Conservation (phyloP, 2,797 vertebrate genomes). For the Takifugu ocellatus region DNA sequence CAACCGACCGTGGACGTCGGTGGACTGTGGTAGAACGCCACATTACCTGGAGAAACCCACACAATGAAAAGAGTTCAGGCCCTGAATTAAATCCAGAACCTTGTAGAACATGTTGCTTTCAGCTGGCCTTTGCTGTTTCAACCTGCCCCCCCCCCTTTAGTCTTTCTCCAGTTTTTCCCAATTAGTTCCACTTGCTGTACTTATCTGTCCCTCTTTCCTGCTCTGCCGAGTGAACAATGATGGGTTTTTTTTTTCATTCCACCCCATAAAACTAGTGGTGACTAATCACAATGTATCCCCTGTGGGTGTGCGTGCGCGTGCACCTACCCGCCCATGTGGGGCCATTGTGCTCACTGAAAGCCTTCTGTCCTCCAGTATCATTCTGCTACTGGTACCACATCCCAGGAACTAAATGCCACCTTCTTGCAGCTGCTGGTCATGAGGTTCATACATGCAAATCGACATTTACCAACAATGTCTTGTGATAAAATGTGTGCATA, state of each 20-base stretch:
- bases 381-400: constrained; percentile 69
- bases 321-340: constrained; percentile 11
- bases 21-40: too few relatives aligned
- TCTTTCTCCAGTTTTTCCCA: too few relatives aligned
- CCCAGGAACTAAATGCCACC: constrained; percentile 52
- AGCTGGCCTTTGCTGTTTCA: too few relatives aligned
- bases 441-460: constrained; percentile 3
- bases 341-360: constrained; percentile 54
- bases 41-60: too few relatives aligned
- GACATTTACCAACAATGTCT: too few relatives aligned
- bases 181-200: constrained; percentile 13
- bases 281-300: constrained; percentile 55
- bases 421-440: constrained; percentile 55
- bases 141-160: too few relatives aligned
- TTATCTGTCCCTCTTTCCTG: constrained; percentile 16
- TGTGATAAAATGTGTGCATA: too few relatives aligned
- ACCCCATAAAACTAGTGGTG: constrained; percentile 53
- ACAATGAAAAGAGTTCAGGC: too few relatives aligned
- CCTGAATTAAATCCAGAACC: too few relatives aligned
- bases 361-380: constrained; percentile 70
- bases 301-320: constrained; percentile 18
- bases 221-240: constrained; percentile 48
- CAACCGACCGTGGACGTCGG: too few relatives aligned
- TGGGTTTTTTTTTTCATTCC: constrained; percentile 52
- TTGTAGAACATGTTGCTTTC: too few relatives aligned